Conservation (phyloP, 1,140 invertebrate species). For the Solenopsis invicta region DNA sequence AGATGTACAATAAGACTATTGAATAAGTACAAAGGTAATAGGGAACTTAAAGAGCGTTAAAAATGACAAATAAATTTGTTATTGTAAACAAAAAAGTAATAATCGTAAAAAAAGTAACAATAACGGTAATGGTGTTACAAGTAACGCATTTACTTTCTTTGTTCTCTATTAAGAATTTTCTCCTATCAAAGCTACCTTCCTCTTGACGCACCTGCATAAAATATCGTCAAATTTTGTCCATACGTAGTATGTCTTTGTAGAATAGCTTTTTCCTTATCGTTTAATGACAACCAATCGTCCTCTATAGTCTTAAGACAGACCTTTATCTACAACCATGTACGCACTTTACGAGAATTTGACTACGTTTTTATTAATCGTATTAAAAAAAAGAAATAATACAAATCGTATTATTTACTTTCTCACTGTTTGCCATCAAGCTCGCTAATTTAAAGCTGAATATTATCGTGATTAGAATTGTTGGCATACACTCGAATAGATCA, state of each 20-base stretch:
- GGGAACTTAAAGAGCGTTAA: no score
- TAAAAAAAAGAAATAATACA: background rate
- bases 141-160: no score
- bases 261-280: slow-evolving; percentile 20
- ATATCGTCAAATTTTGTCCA: slow-evolving; percentile 35
- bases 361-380: background rate
- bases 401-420: slow-evolving; percentile 44
- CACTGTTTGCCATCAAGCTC: slow-evolving; percentile 40
- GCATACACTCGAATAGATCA: slow-evolving; percentile 51
- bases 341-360: background rate
- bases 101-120: no score
- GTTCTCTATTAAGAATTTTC: background rate
- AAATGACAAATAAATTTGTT: no score
- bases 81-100: no score
- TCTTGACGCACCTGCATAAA: slow-evolving; percentile 31
- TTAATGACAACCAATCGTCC: slow-evolving; percentile 43
- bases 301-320: slow-evolving; percentile 39
- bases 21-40: no score
- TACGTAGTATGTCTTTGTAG: slow-evolving; percentile 17
- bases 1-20: no score
- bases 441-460: slow-evolving; percentile 58
- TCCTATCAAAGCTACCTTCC: background rate
- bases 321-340: slow-evolving; percentile 23
- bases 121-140: no score
- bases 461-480: slow-evolving; percentile 52